Conservation (phyloP, 2,113 vertebrate genomes). For the Tenrec ecaudatus region DNA sequence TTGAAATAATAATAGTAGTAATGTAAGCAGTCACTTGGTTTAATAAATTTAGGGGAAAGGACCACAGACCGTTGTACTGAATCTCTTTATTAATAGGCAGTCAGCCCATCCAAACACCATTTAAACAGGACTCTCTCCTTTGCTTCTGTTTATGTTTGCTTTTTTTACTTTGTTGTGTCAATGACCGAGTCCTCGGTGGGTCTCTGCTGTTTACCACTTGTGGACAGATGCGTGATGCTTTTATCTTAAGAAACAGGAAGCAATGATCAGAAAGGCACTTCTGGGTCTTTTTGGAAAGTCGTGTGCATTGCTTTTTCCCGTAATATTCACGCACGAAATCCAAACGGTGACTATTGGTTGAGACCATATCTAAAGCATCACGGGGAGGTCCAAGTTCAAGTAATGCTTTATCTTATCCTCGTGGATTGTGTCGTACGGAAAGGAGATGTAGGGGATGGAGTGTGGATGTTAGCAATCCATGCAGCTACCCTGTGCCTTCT, state of each 20-base stretch:
- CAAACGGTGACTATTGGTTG: not conserved
- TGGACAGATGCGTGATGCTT: not conserved
- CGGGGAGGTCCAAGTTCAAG: not conserved
- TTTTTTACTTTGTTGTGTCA: not conserved
- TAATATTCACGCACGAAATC: not conserved
- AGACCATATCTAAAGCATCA: not conserved
- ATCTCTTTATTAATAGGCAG: not conserved
- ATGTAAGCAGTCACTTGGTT: not conserved
- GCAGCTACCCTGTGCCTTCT: not conserved
- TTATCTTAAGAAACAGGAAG: not conserved
- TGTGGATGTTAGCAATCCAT: not conserved
- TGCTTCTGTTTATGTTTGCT: not conserved
- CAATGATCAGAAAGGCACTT: not conserved
- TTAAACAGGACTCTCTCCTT: not conserved
- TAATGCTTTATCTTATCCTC: not conserved
- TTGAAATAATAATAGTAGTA: conserved; percentile 31
- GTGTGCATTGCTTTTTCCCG: not conserved
- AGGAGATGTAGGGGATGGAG: not conserved
- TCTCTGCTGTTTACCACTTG: not conserved
- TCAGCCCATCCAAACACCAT: not conserved
- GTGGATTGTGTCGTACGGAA: not conserved
- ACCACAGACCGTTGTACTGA: not conserved
- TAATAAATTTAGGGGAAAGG: conserved; percentile 12
- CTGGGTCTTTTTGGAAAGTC: conserved; percentile 20
- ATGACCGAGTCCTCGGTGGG: not conserved